Evolutionary conservation across 1,140 invertebrate species (phyloP), one percentile per base, ranked within the genome.

Genomic region (Venturia canescens): DNA sequence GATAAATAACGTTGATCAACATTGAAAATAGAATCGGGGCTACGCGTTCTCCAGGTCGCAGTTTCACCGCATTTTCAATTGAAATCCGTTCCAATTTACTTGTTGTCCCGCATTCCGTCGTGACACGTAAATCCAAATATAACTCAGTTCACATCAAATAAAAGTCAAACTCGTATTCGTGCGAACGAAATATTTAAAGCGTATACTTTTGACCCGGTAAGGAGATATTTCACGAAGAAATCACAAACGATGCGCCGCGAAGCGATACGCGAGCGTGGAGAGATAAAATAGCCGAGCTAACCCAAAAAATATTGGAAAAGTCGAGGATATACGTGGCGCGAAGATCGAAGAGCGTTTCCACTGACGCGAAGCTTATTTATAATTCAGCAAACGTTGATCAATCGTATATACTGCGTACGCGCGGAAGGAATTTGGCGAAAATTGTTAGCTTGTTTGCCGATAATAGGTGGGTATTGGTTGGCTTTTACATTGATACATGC

Each of bases 381-480:
- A 44, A 44, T 6, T 44, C 13, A 44, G 38, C 7, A 44, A 44
- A 44, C 50, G 50, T 53, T 69, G n/a, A 69, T 69, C 15, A 31
- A 31, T 69, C 63, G 63, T 66, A 15, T 66, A 15, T 29, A 11
- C 16, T 29, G 26, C 11, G 63, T 29, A 11, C 21, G 16, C 23
- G 48, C 23, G 48, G 48, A 50, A 74, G 23, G 18, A 74, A 27
- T 72, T 48, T 48, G 0, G 38, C 0, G 1, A 34, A 48, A 72
- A 48, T 48, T 23, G 38, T 72, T 50, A 21, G 70, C 7, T 72
- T 23, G 18, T 21, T 72, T 44, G 70, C 21, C 70, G 38, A 50
- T 57, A 29, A 57, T 74, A 74, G 13, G 29, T 21, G 44, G 71
- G 11, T 74, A 74, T 72, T 74, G 44, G 34, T 48, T 74, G 48